phyloP scores from a whole-genome alignment of 1,140 invertebrate species.

The Drosophila erecta region DNA sequence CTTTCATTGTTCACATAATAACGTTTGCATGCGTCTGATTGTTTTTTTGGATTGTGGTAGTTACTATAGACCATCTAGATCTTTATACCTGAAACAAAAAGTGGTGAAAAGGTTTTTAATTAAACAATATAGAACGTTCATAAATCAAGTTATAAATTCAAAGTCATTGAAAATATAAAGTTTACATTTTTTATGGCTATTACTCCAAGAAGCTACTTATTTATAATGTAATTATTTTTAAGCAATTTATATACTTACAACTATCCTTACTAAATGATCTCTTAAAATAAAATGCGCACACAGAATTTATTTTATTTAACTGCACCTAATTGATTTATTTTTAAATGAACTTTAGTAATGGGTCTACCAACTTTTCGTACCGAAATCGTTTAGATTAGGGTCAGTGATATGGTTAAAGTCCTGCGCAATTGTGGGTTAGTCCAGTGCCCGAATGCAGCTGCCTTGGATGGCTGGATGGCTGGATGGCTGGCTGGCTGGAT shows the following conservation, averaged over 20 bases:
- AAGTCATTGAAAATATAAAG: too few relatives aligned
- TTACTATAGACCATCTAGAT: slow-evolving; percentile 40
- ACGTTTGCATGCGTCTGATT: slow-evolving; percentile 45
- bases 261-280: background rate
- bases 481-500: background rate
- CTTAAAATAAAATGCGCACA: too few relatives aligned
- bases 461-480: background rate
- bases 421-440: slow-evolving; percentile 6
- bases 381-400: background rate
- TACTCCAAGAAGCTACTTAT: too few relatives aligned
- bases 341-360: too few relatives aligned
- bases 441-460: slow-evolving; percentile 14
- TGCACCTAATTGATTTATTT: too few relatives aligned
- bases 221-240: too few relatives aligned
- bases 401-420: background rate
- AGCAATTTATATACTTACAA: too few relatives aligned
- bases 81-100: background rate
- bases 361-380: background rate
- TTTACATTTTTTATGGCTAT: too few relatives aligned
- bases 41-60: slow-evolving; percentile 29
- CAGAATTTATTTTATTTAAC: too few relatives aligned
- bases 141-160: too few relatives aligned
- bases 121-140: too few relatives aligned
- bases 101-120: background rate
- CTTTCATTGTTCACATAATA: slow-evolving; percentile 72